phyloP scores from a whole-genome alignment of 2,888 invertebrate genomes.

The Melinopterus prodromus region DNA sequence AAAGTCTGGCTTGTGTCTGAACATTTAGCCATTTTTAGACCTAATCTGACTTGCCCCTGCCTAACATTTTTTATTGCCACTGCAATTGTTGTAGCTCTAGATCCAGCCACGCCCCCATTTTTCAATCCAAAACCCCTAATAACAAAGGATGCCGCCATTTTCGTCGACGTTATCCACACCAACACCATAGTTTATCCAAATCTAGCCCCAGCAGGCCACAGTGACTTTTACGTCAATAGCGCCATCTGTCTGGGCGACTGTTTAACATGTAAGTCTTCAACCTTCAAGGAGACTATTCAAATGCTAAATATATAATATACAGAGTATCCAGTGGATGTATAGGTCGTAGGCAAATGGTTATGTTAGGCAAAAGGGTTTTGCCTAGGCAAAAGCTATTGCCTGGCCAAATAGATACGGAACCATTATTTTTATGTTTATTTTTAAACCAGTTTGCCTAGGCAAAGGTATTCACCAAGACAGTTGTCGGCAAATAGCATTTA shows the following conservation, averaged over 20 bases:
- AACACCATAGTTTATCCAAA: constrained; percentile 16
- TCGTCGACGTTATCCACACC: constrained; percentile 27
- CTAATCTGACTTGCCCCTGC: background rate
- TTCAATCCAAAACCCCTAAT: background rate
- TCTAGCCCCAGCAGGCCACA: background rate
- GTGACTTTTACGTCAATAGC: constrained; percentile 23
- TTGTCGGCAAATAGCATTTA: too few relatives aligned
- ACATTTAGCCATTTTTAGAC: too few relatives aligned
- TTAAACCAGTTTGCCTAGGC: too few relatives aligned
- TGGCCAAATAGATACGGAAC: too few relatives aligned
- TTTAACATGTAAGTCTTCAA: constrained; percentile 20
- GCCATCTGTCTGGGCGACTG: constrained; percentile 18
- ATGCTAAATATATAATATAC: background rate
- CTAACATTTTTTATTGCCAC: background rate
- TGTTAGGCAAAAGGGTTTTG: too few relatives aligned
- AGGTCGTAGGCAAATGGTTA: too few relatives aligned
- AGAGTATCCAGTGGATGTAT: too few relatives aligned
- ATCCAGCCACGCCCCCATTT: constrained; percentile 22
- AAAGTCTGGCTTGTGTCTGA: too few relatives aligned
- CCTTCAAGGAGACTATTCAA: background rate
- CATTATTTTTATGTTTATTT: too few relatives aligned
- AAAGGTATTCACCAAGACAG: too few relatives aligned
- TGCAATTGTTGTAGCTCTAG: constrained; percentile 12
- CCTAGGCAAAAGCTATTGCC: too few relatives aligned
- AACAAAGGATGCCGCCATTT: background rate